Evolutionary conservation across 1,140 invertebrate genomes (phyloP).

Genomic region (Drosophila dunni): DNA sequence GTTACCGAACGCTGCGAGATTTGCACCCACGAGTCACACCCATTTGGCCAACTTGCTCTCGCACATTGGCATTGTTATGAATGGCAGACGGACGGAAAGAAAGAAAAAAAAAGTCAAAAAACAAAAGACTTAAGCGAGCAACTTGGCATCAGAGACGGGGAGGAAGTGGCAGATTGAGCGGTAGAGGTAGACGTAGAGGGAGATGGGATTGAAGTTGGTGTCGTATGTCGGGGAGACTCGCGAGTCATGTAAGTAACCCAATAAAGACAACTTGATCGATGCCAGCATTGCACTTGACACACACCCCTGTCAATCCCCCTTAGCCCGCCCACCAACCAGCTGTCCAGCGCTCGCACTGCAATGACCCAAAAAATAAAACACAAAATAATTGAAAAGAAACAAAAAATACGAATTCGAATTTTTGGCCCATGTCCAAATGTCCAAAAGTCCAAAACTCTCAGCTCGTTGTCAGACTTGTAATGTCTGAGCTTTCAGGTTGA

Average conservation of each 20-base stretch:
- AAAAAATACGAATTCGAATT: slow-evolving; percentile 4
- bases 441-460: slow-evolving; percentile 7
- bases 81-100: slow-evolving; percentile 53
- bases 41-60: slow-evolving; percentile 47
- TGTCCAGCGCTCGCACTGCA: slow-evolving; percentile 37
- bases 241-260: slow-evolving; percentile 77
- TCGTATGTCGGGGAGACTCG: slow-evolving; percentile 14
- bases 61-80: slow-evolving; percentile 66
- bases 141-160: slow-evolving; percentile 41
- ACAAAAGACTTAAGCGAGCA: slow-evolving; percentile 78
- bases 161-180: neutral
- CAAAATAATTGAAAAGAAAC: slow-evolving; percentile 18
- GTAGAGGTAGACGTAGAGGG: neutral
- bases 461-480: slow-evolving; percentile 43
- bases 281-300: slow-evolving; percentile 76
- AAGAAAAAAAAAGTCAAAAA: slow-evolving; percentile 33
- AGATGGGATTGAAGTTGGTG: neutral
- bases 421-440: slow-evolving; percentile 30
- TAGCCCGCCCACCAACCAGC: slow-evolving; percentile 7
- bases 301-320: slow-evolving; percentile 24
- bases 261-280: slow-evolving; percentile 77
- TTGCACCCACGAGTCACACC: slow-evolving; percentile 81
- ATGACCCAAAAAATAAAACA: slow-evolving; percentile 75
- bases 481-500: slow-evolving; percentile 61
- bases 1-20: slow-evolving; percentile 45